Conservation (phyloP, 2,113 vertebrate genomes). For the Corythornis cristatus region DNA sequence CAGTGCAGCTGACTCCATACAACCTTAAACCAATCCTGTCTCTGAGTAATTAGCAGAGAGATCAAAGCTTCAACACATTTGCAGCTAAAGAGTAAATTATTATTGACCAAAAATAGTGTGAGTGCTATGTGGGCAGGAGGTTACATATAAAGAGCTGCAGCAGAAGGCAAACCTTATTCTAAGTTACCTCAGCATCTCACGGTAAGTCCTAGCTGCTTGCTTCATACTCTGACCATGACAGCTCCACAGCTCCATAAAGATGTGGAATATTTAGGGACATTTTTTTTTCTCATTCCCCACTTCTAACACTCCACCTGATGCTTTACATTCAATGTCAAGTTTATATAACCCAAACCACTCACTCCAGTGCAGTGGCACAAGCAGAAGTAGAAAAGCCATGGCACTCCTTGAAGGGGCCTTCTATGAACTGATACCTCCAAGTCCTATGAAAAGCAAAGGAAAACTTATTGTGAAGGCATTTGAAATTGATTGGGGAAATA, state of each 20-base stretch:
- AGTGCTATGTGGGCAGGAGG: conserved; percentile 48
- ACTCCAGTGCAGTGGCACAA: neutral
- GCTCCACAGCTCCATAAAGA: neutral
- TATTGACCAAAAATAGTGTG: conserved; percentile 65
- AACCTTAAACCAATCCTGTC: conserved; percentile 44
- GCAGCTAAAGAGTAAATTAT: conserved; percentile 65
- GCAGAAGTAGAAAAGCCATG: neutral
- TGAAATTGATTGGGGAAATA: neutral
- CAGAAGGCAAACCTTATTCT: neutral
- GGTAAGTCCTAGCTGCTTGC: conserved; percentile 39
- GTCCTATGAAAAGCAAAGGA: neutral
- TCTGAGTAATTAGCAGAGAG: conserved; percentile 61
- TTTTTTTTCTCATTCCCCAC: neutral
- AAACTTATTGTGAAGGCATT: neutral
- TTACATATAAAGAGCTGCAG: conserved; percentile 37
- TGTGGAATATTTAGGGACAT: neutral
- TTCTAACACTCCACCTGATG: neutral
- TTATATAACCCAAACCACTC: neutral
- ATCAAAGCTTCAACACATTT: conserved; percentile 69
- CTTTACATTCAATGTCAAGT: neutral
- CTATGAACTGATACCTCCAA: neutral
- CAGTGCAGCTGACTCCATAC: conserved; percentile 62
- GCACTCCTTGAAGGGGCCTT: neutral
- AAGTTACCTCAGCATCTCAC: conserved; percentile 25
- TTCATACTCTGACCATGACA: neutral